Percentiles rank a stretch among this genome's conserved stretches.
Conservation (phyloP, 1,140 invertebrate genomes). For the Drosophila baimaii region DNA sequence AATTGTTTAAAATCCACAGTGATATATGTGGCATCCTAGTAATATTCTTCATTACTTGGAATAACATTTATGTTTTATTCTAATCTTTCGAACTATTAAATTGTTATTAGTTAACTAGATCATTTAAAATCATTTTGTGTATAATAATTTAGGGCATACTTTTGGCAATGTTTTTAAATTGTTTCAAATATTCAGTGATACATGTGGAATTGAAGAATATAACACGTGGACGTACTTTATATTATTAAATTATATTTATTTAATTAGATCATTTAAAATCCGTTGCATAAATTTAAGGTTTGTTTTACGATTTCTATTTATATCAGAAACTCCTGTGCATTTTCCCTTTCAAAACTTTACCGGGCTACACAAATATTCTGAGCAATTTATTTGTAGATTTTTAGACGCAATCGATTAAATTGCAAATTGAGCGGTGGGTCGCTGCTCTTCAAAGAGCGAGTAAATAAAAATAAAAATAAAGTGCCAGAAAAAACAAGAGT, state of each 20-base stretch:
- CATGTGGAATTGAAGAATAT: too few species aligned
- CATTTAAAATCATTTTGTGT: too few species aligned
- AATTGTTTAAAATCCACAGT: neutral
- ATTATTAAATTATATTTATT: neutral
- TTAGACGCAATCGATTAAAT: constrained; percentile 68
- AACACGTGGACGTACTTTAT: too few species aligned
- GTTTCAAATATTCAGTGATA: too few species aligned
- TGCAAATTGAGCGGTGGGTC: constrained; percentile 56
- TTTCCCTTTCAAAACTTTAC: constrained; percentile 10
- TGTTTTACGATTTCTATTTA: neutral
- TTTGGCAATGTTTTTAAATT: too few species aligned
- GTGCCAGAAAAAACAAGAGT: constrained; percentile 50
- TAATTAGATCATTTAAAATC: too few species aligned
- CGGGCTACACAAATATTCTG: constrained; percentile 24
- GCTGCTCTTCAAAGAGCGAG: constrained; percentile 57
- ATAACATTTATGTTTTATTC: too few species aligned
- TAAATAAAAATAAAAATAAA: constrained; percentile 40
- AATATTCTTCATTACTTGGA: neutral
- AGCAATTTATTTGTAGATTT: constrained; percentile 63
- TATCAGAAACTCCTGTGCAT: neutral
- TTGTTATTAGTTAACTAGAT: too few species aligned
- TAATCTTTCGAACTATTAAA: too few species aligned
- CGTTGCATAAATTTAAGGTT: neutral
- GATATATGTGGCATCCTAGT: neutral
- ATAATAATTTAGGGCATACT: too few species aligned